Evolutionary conservation across 2,888 invertebrate species (phyloP), one percentile per base, ranked within the genome.

Genomic region (Lepidocyrtoides sp.): DNA sequence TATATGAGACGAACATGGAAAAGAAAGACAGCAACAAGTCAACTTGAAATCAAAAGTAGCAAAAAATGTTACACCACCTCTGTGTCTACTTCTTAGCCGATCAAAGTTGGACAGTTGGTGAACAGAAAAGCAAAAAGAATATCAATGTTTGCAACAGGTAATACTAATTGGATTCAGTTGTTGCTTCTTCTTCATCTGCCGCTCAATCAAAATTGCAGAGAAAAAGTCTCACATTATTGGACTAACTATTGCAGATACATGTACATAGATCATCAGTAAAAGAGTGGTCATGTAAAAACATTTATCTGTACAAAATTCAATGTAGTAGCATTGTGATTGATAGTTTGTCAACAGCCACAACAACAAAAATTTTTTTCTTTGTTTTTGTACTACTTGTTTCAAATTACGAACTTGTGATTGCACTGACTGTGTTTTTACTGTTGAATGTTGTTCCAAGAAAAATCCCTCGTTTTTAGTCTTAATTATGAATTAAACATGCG

Each of bases 71-170:
- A 32, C 29, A n/a, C 41, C 32, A 23, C 1, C 14, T 17, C 36
- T 41, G 17, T 41, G 10, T 32, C 36, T 17, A 36, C 66, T 29
- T 36, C 20, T 10, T 41, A 36, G 69, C 20, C 41, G 17, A 69
- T n/a, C 32, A 7, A 36, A 72, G 69, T 72, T 44, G 75, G 44
- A 48, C 75, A 48, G 48, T 44, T 75, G 48, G 75, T 75, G 75
- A 75, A 75, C 72, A 23, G 26, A 48, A 48, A 75, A 20, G n/a
- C 23, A 26, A 20, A n/a, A 75, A 72, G 41, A 77, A 36, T 23
- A 57, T 57, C 54, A 79, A 57, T 79, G 79, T 32, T 79, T 79
- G 17, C 79, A 79, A 79, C 54, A 79, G 79, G 79, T 79, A 79
- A 79, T 75, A 48, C 36, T 75, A 75, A 75, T 75, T 75, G 75